Evolutionary conservation across 2,888 invertebrate genomes (phyloP), one percentile per base, ranked within the genome.

Genomic region (Sipha maydis): DNA sequence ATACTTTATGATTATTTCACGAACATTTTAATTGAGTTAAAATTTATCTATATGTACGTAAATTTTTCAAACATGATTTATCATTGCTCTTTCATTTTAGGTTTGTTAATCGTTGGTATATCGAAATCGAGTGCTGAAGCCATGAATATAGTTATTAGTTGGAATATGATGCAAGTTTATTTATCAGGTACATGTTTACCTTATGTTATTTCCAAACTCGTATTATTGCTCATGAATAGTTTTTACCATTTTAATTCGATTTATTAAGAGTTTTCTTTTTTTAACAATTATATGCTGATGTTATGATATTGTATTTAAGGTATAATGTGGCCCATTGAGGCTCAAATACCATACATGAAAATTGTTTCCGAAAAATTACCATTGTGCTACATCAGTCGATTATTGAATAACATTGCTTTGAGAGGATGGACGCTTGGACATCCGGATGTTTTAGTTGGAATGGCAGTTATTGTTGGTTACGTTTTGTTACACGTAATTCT

Each of bases 141-240:
- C 28, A 76, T 67, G 67, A 38, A 77, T 21, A 41, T 85, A 56
- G 3, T 85, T 61, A 85, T 85, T 28, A 21, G 61, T 28, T 85
- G 84, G 84, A 85, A 85, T 19, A 85, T 85, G 84, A 41, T 85
- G 5, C 84, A 85, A 41, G 28, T 85, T 38, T 85, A 85, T 61
- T 38, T 85, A 25, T 85, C 84, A 0, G 84, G 84, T 82, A 82
- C 38, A 75, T n/a, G n/a, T n/a, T n/a, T 31, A 54, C 56, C 14
- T 34, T 3, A 11, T 78, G 14, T 0, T 19, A n/a, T 67, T 41
- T 67, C 3, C 21, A 17, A 31, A 71, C 25, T 31, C 2, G 71
- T 71, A 1, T 34, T 34, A 34, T 34, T 34, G 2, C 4, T 34
- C 34, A 34, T 34, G 4, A 34, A 34, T 34, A 34, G 34, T 34